phyloP scores from a whole-genome alignment of 1,140 invertebrate species.

The Bombus haemorrhoidalis region DNA sequence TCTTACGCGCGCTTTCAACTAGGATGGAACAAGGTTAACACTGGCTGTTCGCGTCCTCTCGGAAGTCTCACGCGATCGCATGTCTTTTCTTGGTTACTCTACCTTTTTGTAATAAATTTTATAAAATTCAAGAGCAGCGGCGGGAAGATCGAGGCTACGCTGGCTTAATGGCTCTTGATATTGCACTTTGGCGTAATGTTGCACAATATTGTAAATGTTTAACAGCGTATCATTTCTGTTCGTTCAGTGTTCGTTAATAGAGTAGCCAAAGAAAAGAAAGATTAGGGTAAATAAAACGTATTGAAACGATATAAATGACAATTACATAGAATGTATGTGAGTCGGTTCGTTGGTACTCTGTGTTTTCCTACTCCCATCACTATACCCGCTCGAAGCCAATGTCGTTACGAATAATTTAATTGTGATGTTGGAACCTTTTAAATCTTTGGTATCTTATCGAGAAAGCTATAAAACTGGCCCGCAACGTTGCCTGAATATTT shows the following conservation, averaged over 20 bases:
- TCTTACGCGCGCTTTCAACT: not conserved
- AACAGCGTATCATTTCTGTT: not conserved
- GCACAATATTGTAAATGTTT: not conserved
- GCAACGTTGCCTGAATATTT: not conserved
- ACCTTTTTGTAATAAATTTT: constrained; percentile 26
- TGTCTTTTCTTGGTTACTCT: not conserved
- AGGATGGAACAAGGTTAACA: constrained; percentile 25
- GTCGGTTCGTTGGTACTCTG: not conserved
- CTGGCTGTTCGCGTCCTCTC: constrained; percentile 6
- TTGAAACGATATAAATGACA: not conserved
- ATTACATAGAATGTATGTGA: not conserved
- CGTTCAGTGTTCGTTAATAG: not conserved
- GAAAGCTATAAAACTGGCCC: not conserved
- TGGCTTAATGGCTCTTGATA: not conserved
- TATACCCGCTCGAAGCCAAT: not conserved
- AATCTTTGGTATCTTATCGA: constrained; percentile 17
- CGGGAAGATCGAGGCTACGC: not conserved
- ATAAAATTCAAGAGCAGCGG: constrained; percentile 33
- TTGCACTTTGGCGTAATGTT: not conserved
- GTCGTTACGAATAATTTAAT: not conserved
- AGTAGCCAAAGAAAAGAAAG: too few relatives aligned
- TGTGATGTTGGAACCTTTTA: not conserved
- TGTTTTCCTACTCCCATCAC: rapidly evolving
- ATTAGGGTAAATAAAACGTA: not conserved
- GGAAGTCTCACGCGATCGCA: constrained; percentile 36